Evolutionary conservation across 2,888 invertebrate species (phyloP).

Genomic region (Scrobipalpa costella): DNA sequence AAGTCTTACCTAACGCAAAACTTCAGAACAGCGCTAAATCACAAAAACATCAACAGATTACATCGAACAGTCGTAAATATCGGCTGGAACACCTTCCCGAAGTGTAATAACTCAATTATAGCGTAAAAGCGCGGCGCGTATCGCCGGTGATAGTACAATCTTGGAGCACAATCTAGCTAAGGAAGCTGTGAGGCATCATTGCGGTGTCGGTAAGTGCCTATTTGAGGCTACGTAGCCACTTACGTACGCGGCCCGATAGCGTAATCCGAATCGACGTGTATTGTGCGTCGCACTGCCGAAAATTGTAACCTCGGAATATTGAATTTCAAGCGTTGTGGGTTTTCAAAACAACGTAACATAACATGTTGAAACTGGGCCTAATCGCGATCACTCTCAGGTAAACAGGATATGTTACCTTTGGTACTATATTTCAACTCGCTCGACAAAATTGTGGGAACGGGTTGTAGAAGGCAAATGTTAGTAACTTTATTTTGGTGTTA

Average conservation of each 20-base stretch:
- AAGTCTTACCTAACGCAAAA: constrained; percentile 9
- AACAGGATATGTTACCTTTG: neutral
- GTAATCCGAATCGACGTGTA: constrained; percentile 72
- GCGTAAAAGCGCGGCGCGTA: constrained; percentile 64
- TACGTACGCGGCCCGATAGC: constrained; percentile 68
- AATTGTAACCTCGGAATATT: constrained; percentile 21
- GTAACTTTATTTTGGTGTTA: too few relatives aligned
- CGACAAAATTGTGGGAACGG: neutral
- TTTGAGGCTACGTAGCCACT: constrained; percentile 70
- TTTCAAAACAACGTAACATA: constrained; percentile 12
- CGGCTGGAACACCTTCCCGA: constrained; percentile 48
- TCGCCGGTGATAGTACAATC: constrained; percentile 67
- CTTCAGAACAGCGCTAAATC: constrained; percentile 4
- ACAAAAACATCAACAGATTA: constrained; percentile 35
- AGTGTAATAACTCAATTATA: constrained; percentile 69
- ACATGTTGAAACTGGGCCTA: neutral
- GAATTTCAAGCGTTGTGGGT: constrained; percentile 22
- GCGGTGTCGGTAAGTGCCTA: constrained; percentile 71
- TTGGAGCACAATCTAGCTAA: constrained; percentile 61
- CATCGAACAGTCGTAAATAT: constrained; percentile 53
- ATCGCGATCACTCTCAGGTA: constrained; percentile 1
- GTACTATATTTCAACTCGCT: neutral
- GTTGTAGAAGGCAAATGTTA: neutral
- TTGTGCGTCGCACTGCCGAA: constrained; percentile 48
- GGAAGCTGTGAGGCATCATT: constrained; percentile 70